phyloP scores from a whole-genome alignment of 2,888 invertebrate genomes.

The Lasiommata megera region DNA sequence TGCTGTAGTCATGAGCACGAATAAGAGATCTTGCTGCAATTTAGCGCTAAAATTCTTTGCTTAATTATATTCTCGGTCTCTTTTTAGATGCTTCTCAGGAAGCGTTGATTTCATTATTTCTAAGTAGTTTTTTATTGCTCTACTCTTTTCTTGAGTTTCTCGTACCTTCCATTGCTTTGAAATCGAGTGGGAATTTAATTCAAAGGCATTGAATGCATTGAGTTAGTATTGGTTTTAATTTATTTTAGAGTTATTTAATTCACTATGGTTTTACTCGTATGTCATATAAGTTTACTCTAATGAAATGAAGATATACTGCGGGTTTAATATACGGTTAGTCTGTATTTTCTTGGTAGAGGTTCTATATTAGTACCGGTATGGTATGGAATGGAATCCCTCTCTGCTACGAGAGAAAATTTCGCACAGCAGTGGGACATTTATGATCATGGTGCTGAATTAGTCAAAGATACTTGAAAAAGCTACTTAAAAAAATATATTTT shows the following conservation, averaged over 20 bases:
- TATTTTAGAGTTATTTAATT: neutral
- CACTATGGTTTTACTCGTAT: neutral
- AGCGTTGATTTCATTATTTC: conserved; percentile 37
- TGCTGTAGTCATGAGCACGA: conserved; percentile 50
- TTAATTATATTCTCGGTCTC: conserved; percentile 51
- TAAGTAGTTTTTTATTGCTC: conserved; percentile 38
- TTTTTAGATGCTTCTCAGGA: conserved; percentile 34
- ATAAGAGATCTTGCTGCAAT: conserved; percentile 51
- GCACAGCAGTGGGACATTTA: too few species aligned
- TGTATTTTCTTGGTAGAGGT: too few species aligned
- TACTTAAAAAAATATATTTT: too few species aligned
- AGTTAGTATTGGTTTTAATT: conserved; percentile 6
- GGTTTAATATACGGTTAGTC: too few species aligned
- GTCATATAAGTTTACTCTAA: too few species aligned
- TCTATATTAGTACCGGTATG: too few species aligned
- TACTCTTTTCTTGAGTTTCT: neutral
- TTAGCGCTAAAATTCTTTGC: conserved; percentile 60
- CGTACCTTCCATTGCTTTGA: conserved; percentile 5
- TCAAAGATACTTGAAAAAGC: too few species aligned
- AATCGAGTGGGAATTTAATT: conserved; percentile 3
- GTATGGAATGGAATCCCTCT: too few species aligned
- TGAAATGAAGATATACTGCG: too few species aligned
- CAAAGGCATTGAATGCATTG: neutral
- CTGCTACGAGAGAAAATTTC: too few species aligned
- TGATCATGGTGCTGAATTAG: too few species aligned